Percentiles rank a stretch among this genome's conserved stretches.
Evolutionary conservation across 2,797 vertebrate genomes (phyloP).

Genomic region (Rhodeus uyekii): DNA sequence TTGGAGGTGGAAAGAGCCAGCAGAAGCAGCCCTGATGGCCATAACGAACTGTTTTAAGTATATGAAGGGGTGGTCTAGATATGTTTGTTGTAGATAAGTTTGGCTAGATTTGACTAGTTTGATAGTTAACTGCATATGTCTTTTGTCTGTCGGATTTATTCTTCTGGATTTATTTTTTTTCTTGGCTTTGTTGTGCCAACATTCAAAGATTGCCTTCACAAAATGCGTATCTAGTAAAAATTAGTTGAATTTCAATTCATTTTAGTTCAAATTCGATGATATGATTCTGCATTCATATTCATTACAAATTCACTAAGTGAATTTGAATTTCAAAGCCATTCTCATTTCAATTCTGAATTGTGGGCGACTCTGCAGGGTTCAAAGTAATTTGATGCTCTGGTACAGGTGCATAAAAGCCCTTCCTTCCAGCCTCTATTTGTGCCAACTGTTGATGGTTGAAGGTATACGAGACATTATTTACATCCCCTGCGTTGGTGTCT

Average conservation of each 20-base stretch:
- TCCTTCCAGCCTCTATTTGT: not conserved
- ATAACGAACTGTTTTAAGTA: not conserved
- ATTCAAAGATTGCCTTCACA: not conserved
- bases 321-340: not conserved
- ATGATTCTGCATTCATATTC: not conserved
- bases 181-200: not conserved
- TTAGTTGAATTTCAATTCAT: not conserved
- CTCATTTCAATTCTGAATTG: not conserved
- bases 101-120: conserved; percentile 25
- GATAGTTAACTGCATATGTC: not conserved
- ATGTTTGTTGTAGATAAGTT: too few relatives aligned
- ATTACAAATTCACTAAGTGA: not conserved
- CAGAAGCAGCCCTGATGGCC: not conserved
- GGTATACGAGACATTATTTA: conserved; percentile 1
- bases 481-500: conserved; percentile 25
- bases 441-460: not conserved
- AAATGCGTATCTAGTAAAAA: not conserved
- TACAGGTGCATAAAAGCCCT: not conserved
- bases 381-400: not conserved
- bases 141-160: not conserved
- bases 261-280: not conserved
- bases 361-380: too few relatives aligned
- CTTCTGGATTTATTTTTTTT: not conserved
- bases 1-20: conserved; percentile 5
- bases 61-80: conserved; percentile 3